Evolutionary conservation across 2,888 invertebrate species (phyloP), one percentile per base, ranked within the genome.

Genomic region (Platycheirus rosarum): DNA sequence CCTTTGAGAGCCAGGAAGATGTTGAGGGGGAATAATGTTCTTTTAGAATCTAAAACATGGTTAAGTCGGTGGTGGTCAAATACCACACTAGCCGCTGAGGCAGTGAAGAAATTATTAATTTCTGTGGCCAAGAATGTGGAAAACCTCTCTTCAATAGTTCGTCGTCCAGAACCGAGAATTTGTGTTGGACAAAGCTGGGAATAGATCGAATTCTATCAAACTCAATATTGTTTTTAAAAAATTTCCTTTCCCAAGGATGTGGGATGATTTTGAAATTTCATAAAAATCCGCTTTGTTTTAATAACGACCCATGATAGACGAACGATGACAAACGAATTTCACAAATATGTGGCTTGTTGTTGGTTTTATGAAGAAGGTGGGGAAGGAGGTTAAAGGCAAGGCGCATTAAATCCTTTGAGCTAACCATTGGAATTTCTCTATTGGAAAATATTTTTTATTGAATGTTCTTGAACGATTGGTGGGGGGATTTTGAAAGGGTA

Each of bases 371-470:
- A 13, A 2, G 9, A 20, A 1, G 13, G n/a, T 11, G 32, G 8
- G 44, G n/a, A n/a, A n/a, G 14, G 2, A 1, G 32, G 16, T 8
- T 26, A 26, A 49, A 8, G 46, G 40, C 29, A 16, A 76, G 20
- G 63, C 16, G 29, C 29, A 6, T 48, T 48, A 57, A 46, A 77
- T 77, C 82, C 77, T 80, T 77, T 77, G 82, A 82, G 51, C 18
- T 29, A 68, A 68, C 79, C 71, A 55, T 49, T 76, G 57, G 82
- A 77, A 82, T 82, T 82, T 82, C 62, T 77, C 77, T 68, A 73
- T 73, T 77, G 68, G 63, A 77, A 82, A 77, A 77, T 82, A 82
- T 82, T 82, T 77, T 23, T 76, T 80, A 82, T 82, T 82, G 77
- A 82, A 82, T 57, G 63, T 63, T 73, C 57, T 48, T 48, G 1